Conservation (phyloP, 92 coral and sea anemone species). For the Porites divaricata region DNA sequence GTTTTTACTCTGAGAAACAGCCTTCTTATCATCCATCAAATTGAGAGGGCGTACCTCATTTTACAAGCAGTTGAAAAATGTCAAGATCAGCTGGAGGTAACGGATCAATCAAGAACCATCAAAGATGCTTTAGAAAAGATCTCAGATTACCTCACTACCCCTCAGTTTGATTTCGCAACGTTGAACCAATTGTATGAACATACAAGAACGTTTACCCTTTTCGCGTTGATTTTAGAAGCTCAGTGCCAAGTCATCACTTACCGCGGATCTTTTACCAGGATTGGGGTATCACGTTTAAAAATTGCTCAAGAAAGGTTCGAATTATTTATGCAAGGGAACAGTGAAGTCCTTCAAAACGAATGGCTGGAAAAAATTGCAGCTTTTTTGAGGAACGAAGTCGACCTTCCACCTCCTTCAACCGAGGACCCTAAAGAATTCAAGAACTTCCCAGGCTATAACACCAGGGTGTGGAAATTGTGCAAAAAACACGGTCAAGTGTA, state of each 20-base stretch:
- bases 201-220: constrained; percentile 17
- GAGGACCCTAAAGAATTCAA: not conserved
- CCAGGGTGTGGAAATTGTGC: constrained; percentile 24
- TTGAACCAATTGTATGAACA: constrained; percentile 3
- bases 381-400: constrained; percentile 20
- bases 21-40: not conserved
- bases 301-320: not conserved
- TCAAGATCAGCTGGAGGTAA: not conserved
- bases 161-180: constrained; percentile 3
- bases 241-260: not conserved
- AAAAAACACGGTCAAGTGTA: constrained; percentile 8
- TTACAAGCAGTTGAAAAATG: not conserved
- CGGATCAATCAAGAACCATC: not conserved
- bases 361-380: constrained; percentile 1
- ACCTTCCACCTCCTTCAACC: not conserved
- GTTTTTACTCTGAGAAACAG: not conserved
- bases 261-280: not conserved
- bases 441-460: constrained; percentile 38
- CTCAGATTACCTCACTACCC: constrained; percentile 7
- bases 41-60: not conserved
- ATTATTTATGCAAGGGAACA: constrained; percentile 5
- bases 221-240: constrained; percentile 8
- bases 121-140: constrained; percentile 4
- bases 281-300: not conserved
- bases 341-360: not conserved